phyloP scores from a whole-genome alignment of 2,888 invertebrate species.

The Caenorhabditis afra region DNA sequence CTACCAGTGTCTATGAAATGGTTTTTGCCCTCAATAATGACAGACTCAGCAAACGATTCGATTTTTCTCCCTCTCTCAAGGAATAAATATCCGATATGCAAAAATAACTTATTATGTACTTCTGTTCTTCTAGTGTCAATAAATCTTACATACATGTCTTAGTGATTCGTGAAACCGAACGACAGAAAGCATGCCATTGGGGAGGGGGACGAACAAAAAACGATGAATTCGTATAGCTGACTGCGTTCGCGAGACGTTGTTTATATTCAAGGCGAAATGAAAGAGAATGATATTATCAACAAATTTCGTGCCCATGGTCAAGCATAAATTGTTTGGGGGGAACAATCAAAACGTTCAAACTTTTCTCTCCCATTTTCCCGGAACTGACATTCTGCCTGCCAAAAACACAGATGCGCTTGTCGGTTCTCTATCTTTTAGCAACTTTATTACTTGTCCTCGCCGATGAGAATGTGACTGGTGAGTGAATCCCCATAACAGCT shows the following conservation, averaged over 20 bases:
- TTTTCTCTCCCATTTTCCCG: background rate
- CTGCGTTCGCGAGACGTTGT: slow-evolving; percentile 37
- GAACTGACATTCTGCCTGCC: background rate
- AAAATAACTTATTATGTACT: slow-evolving; percentile 55
- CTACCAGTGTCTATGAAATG: slow-evolving; percentile 37
- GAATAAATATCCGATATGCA: slow-evolving; percentile 37
- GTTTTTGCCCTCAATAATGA: background rate
- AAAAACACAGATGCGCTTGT: background rate
- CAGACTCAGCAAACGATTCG: slow-evolving; percentile 35
- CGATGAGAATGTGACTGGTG: slow-evolving; percentile 1
- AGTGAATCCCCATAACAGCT: background rate
- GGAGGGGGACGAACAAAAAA: slow-evolving; percentile 18
- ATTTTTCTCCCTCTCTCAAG: background rate
- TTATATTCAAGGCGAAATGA: slow-evolving; percentile 34
- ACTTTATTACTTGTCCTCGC: background rate
- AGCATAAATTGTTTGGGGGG: slow-evolving; percentile 37
- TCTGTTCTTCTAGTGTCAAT: slow-evolving; percentile 50
- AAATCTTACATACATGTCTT: slow-evolving; percentile 37
- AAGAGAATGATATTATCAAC: slow-evolving; percentile 47
- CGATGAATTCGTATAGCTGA: slow-evolving; percentile 39
- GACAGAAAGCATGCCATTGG: slow-evolving; percentile 10
- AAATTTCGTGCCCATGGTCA: slow-evolving; percentile 30
- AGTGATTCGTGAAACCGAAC: background rate
- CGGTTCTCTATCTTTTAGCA: background rate
- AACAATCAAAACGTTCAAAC: slow-evolving; percentile 29